phyloP scores from a whole-genome alignment of 2,888 invertebrate genomes.

The Himalopsyche japonica region DNA sequence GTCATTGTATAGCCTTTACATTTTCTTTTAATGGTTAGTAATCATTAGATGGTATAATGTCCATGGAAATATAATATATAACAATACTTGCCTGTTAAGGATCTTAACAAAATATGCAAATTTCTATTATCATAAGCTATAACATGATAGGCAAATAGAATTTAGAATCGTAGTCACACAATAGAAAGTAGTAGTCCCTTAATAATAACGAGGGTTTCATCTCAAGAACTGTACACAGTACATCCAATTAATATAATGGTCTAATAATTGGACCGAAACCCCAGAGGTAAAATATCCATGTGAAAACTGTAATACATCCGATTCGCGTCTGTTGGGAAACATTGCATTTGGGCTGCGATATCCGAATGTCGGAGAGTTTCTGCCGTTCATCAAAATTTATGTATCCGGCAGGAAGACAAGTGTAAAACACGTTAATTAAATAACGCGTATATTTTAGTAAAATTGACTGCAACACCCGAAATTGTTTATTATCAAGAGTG shows the following conservation, averaged over 20 bases:
- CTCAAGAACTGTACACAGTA: background rate
- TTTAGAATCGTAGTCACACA: background rate
- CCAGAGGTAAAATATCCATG: slow-evolving; percentile 3
- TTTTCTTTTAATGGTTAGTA: too few relatives aligned
- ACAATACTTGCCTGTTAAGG: too few relatives aligned
- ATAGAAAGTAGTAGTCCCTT: background rate
- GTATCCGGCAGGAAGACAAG: slow-evolving; percentile 35
- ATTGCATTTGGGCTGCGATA: background rate
- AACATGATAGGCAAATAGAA: background rate
- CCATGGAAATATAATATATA: too few relatives aligned
- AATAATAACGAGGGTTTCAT: background rate
- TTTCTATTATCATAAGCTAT: background rate
- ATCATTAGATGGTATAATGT: too few relatives aligned
- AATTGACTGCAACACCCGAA: background rate
- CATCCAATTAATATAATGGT: background rate
- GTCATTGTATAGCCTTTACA: too few relatives aligned
- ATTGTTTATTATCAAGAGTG: background rate
- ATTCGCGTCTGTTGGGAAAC: background rate
- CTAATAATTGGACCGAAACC: background rate
- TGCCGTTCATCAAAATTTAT: slow-evolving; percentile 36
- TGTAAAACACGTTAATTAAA: slow-evolving; percentile 16
- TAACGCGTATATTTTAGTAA: background rate
- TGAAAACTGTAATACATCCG: background rate
- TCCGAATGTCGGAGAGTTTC: slow-evolving; percentile 1
- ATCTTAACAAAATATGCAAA: background rate